phyloP scores from a whole-genome alignment of 2,113 vertebrate genomes.

The Lamprotornis superbus region DNA sequence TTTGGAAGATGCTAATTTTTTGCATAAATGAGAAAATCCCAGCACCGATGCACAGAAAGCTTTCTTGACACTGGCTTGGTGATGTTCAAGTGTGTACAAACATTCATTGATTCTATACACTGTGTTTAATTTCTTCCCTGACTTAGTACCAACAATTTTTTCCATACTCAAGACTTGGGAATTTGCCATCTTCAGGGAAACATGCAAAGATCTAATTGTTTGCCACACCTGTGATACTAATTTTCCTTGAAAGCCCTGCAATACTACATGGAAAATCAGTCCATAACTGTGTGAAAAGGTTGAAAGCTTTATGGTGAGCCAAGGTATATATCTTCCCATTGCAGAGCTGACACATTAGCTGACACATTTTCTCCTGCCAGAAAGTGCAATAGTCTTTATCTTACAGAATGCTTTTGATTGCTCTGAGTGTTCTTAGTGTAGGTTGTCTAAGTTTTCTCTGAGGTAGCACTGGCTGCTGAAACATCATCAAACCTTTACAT shows the following conservation, averaged over 20 bases:
- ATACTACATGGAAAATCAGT: neutral
- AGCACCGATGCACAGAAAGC: neutral
- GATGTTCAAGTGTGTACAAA: neutral
- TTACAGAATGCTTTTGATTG: neutral
- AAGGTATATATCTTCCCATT: neutral
- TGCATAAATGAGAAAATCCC: neutral
- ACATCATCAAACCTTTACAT: neutral
- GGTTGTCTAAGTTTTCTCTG: neutral
- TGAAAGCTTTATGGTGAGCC: neutral
- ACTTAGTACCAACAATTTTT: neutral
- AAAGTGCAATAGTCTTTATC: neutral
- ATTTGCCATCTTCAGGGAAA: neutral
- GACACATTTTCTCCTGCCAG: neutral
- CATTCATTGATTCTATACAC: neutral
- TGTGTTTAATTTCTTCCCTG: neutral
- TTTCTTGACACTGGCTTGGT: neutral
- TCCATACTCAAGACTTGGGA: neutral
- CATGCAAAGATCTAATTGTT: neutral
- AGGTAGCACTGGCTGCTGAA: neutral
- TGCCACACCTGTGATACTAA: neutral
- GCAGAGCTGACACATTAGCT: neutral
- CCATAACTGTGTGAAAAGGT: rapidly evolving
- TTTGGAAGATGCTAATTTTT: conserved; percentile 8
- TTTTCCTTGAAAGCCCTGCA: neutral
- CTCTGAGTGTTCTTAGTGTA: neutral